Conservation (phyloP, 2,888 invertebrate genomes). For the Oligia fasciuncula region DNA sequence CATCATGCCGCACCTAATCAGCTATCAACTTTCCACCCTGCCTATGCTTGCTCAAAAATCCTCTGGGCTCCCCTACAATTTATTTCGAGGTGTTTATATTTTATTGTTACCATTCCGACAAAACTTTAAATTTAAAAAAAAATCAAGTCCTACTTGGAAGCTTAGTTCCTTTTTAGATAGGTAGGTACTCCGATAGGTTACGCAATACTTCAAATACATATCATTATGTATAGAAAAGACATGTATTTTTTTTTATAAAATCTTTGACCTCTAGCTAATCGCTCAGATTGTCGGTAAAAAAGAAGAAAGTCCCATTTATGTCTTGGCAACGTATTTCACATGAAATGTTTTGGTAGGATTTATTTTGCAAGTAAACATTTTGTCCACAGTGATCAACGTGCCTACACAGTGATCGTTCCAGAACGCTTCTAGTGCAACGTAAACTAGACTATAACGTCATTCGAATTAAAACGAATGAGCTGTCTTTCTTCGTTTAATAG, state of each 20-base stretch:
- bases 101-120: background rate
- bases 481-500: background rate
- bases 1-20: background rate
- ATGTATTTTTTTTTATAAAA: background rate
- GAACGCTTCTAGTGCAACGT: background rate
- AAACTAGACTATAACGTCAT: background rate
- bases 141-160: background rate
- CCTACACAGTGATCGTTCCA: background rate
- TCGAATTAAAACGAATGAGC: background rate
- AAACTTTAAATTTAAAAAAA: background rate
- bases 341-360: slow-evolving; percentile 1
- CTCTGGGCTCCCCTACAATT: too few species aligned
- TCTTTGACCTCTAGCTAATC: background rate
- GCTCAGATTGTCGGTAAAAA: background rate
- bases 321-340: background rate
- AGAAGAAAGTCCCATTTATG: background rate
- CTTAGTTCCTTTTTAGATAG: background rate
- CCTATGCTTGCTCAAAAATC: too few species aligned
- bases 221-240: background rate
- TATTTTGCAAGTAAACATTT: background rate
- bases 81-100: too few species aligned
- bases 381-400: background rate
- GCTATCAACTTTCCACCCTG: background rate
- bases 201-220: background rate
- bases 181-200: background rate